Evolutionary conservation across 1,140 invertebrate species (phyloP), one percentile per base, ranked within the genome.

Genomic region (Drosophila setifemur): DNA sequence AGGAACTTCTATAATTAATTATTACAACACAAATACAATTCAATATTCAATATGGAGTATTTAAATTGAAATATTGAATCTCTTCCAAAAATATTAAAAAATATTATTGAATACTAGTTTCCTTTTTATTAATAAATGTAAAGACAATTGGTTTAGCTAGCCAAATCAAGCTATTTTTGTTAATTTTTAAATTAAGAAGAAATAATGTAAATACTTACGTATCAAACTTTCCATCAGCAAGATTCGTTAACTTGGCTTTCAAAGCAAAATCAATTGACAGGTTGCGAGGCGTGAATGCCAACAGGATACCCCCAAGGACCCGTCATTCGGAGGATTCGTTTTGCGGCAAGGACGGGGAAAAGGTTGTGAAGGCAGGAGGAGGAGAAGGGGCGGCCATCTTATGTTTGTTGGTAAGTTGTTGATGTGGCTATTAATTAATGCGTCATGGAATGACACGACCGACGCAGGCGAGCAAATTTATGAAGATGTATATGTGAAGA

Each of bases 361-460:
- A 21, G 33, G 6, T n/a, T n/a, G n/a, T 8, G n/a, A 1, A 2
- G 39, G 6, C 6, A 8, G 8, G 1, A 11, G 11, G 18, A 7
- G 14, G 9, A n/a, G n/a, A n/a, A n/a, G 33, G 26, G 25, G 8
- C 7, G 21, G 42, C 54, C 67, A 43, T 82, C 61, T 83, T 73
- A 63, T 72, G 47, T 47, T 58, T 52, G 54, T 28, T 67, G 67
- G 73, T 72, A 75, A 79, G 81, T 86, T 86, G 79, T 85, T 85
- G 79, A 85, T 85, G 81, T 86, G 81, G 75, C 82, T 86, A 86
- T 86, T 86, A 86, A 86, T 86, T 86, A 86, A 87, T 73, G 82
- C 76, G 82, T 79, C 63, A 81, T 69, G 72, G 58, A 86, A 81
- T 86, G 81, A 86, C 81, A 86, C 58, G 44, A 76, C 57, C 67